Conservation (phyloP, 2,113 vertebrate genomes). For the mouse (Mus musculus) region GRCm39 chr10:86131501-86132000, state of each 20-base stretch:
- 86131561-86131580: constrained; percentile 55
- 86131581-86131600: constrained; percentile 37
- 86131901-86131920: background rate
- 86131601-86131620: constrained; percentile 13
- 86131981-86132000: background rate
- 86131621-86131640: background rate
- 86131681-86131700: background rate
- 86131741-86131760: constrained; percentile 75
- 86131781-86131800: constrained; percentile 11
- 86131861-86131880: constrained; percentile 18
- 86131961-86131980: constrained; percentile 59
- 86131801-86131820: background rate
- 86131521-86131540: constrained; percentile 4
- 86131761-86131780: constrained; percentile 61
- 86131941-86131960: background rate
- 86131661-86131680: constrained; percentile 9
- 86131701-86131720: constrained; percentile 53
- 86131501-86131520: background rate
- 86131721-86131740: constrained; percentile 55
- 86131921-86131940: constrained; percentile 19
- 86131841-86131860: background rate
- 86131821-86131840: background rate
- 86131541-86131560: constrained; percentile 60
- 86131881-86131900: constrained; percentile 30
- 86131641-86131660: background rate